Percentiles rank a stretch among this genome's conserved stretches.
These are phyloP conservation scores for Isoperla grammatica DNA, from an alignment of 2,888 invertebrate genomes.

Conservation along the genomic window DNA sequence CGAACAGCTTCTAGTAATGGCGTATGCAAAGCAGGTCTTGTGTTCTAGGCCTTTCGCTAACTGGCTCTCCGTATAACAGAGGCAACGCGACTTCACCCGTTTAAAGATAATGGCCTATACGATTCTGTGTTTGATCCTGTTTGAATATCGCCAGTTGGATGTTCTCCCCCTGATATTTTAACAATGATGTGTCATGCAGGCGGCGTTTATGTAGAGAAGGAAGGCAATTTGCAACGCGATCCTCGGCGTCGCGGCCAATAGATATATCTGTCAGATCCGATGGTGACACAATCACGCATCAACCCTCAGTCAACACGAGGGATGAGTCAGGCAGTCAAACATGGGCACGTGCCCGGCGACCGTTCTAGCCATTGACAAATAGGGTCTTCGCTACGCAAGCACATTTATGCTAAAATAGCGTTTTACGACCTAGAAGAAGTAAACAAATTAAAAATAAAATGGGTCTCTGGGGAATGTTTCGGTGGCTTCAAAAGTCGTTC, in stretches of 20 bases:
- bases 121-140: no score
- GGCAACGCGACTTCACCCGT: no score
- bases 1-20: no score
- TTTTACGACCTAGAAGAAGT: constrained; percentile 5
- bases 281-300: constrained; percentile 12
- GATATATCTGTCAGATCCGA: constrained; percentile 1
- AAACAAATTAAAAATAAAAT: neutral
- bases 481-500: no score
- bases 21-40: no score
- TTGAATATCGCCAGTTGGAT: neutral
- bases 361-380: constrained; percentile 9
- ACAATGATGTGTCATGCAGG: neutral
- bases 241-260: neutral
- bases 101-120: no score
- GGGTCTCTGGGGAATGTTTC: neutral
- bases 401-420: neutral
- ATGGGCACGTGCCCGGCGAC: constrained; percentile 1
- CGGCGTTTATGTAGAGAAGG: neutral
- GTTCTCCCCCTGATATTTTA: neutral
- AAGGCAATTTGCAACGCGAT: constrained; percentile 9
- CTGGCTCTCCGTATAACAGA: no score
- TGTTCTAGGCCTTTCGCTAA: no score
- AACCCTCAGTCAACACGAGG: constrained; percentile 17
- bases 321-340: constrained; percentile 8
- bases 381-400: neutral